Evolutionary conservation across 2,113 vertebrate species (phyloP).

Genomic region (Neogale vison): DNA sequence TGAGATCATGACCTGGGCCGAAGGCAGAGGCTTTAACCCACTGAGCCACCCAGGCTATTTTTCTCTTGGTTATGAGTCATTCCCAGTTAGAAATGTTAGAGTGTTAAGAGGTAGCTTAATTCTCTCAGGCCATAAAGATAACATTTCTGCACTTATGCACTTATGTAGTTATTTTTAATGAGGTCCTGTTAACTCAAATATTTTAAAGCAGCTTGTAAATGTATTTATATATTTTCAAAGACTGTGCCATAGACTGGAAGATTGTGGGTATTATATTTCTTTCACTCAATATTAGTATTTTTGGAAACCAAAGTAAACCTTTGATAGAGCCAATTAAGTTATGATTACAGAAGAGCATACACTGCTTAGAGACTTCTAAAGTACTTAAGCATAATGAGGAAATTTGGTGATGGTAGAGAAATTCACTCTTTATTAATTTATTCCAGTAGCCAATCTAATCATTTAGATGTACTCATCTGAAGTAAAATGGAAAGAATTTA

Average conservation of each 20-base stretch:
- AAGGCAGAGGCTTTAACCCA: no score
- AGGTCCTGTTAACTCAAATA: neutral
- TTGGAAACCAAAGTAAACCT: constrained; percentile 21
- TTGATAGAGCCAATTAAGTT: constrained; percentile 24
- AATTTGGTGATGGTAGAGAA: constrained; percentile 44
- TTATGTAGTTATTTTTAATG: neutral
- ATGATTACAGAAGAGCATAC: constrained; percentile 30
- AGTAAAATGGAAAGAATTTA: constrained; percentile 47
- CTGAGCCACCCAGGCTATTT: neutral
- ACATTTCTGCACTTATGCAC: neutral
- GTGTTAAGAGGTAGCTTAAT: neutral
- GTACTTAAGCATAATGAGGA: constrained; percentile 50
- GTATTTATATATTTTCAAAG: neutral
- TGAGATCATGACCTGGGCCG: no score
- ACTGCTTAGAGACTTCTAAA: constrained; percentile 32
- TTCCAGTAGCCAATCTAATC: neutral
- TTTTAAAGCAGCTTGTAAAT: neutral
- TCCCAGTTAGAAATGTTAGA: neutral
- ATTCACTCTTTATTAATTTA: constrained; percentile 43
- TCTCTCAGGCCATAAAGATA: neutral
- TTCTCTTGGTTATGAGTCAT: neutral
- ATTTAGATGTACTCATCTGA: constrained; percentile 35
- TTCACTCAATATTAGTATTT: neutral
- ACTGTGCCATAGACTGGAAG: neutral
- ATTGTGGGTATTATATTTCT: neutral